Conservation (phyloP, 2,888 invertebrate species). For the Stenichneumon culpator region DNA sequence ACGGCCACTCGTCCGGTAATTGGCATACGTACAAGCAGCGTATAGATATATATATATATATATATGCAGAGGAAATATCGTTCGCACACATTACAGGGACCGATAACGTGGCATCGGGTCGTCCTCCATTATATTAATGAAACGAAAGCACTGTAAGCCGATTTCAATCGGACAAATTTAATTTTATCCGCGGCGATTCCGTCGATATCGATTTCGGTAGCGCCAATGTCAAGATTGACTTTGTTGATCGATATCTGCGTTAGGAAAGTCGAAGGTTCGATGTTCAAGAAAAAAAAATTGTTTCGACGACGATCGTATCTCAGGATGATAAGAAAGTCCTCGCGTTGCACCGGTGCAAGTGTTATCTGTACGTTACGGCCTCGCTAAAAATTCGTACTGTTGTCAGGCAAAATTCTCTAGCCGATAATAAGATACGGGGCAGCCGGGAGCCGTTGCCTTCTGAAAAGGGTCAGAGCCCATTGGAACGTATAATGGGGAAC, state of each 20-base stretch:
- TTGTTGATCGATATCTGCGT: conserved; percentile 49
- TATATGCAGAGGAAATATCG: neutral
- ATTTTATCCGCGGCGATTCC: neutral
- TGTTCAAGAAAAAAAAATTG: conserved; percentile 55
- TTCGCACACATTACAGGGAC: neutral
- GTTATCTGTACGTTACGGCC: neutral
- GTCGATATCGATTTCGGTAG: neutral
- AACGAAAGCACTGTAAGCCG: conserved; percentile 32
- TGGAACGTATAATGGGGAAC: conserved; percentile 10
- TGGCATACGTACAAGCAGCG: conserved; percentile 21
- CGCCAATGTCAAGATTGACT: neutral
- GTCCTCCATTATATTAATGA: conserved; percentile 19
- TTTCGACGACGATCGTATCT: neutral
- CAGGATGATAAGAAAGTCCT: neutral
- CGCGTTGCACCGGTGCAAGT: conserved; percentile 18
- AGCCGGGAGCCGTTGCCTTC: neutral
- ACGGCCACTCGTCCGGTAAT: conserved; percentile 38
- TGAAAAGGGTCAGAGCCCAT: conserved; percentile 36
- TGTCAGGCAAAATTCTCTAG: conserved; percentile 24
- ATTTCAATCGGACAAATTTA: conserved; percentile 11
- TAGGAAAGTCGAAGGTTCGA: conserved; percentile 61
- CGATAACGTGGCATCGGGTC: conserved; percentile 33
- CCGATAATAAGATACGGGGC: neutral
- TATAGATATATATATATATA: no score
- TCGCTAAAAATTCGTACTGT: neutral